Evolutionary conservation across 1,140 invertebrate genomes (phyloP), one percentile per base, ranked within the genome.

Genomic region (Heliconius hewitsoni): DNA sequence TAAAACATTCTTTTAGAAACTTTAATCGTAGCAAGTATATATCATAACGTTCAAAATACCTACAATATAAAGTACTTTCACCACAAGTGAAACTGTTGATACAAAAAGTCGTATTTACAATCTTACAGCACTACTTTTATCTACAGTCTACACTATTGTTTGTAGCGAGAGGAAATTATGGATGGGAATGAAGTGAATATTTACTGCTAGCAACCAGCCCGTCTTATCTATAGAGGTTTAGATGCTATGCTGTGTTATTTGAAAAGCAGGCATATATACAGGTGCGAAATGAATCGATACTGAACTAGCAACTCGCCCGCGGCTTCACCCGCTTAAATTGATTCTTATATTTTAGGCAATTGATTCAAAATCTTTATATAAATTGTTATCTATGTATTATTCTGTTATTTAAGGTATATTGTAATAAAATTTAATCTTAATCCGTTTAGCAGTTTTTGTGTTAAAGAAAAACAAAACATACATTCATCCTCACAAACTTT

Each of bases 61-160:
- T 74, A 34, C 23, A 74, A 66, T 66, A 30, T 30, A 8, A 66
- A 11, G 46, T 74, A 34, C 73, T 74, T 74, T 74, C 73, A 34
- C 73, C 73, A 16, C 73, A 52, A 74, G 73, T 74, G 73, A 55
- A 74, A 74, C 27, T 52, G 18, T 50, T 19, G 23, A 23, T 55
- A 55, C 50, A 74, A 74, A 74, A 74, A 74, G 23, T 74, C 34
- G 46, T 55, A 74, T 46, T 74, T 66, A 66, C 23, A 30, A 66
- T 66, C 27, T 66, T 66, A 66, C 60, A 30, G 27, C 13, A 66
- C 60, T 27, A 23, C 60, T 66, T 66, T 66, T 66, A 66, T 66
- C 60, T 66, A 27, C 23, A 16, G 60, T 66, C 60, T 66, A 16
- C 57, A 4, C 57, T 66, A 66, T 66, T 66, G 60, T 66, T 66